Percentiles rank a stretch among this genome's conserved stretches.
Conservation (phyloP, 2,797 vertebrate genomes). For the Cynodonichthys magdalenae region DNA sequence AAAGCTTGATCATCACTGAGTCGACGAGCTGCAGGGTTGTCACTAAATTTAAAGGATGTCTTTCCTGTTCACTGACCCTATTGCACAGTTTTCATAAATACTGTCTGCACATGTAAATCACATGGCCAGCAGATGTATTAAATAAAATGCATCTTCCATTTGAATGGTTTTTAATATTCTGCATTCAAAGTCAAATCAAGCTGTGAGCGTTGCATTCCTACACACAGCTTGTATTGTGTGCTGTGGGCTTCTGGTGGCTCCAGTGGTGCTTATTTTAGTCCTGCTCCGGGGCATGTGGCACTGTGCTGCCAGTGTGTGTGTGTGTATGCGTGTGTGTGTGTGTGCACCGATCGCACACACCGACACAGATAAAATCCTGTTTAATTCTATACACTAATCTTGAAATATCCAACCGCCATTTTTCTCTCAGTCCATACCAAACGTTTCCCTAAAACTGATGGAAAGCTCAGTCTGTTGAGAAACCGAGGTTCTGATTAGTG, state of each 20-base stretch:
- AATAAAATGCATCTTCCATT: slow-evolving; percentile 36
- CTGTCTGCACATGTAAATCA: slow-evolving; percentile 1
- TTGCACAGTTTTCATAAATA: slow-evolving; percentile 50
- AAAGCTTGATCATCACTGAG: slow-evolving; percentile 32
- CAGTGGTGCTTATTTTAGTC: slow-evolving; percentile 59
- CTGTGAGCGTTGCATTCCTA: slow-evolving; percentile 37
- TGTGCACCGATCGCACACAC: slow-evolving; percentile 24
- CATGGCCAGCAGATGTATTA: slow-evolving; percentile 34
- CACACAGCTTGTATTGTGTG: slow-evolving; percentile 41
- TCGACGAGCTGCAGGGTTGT: slow-evolving; percentile 35
- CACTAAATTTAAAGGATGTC: slow-evolving; percentile 37
- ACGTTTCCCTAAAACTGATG: slow-evolving; percentile 30
- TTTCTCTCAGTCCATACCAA: slow-evolving; percentile 28
- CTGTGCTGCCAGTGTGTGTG: slow-evolving; percentile 19
- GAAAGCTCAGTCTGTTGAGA: slow-evolving; percentile 27
- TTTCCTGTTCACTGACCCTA: slow-evolving; percentile 41
- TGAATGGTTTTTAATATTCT: slow-evolving; percentile 32
- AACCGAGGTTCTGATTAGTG: slow-evolving; percentile 28
- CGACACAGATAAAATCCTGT: slow-evolving; percentile 65
- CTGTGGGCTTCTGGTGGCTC: slow-evolving; percentile 41
- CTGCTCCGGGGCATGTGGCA: slow-evolving; percentile 41
- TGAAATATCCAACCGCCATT: slow-evolving; percentile 59
- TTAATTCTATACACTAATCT: slow-evolving; percentile 72
- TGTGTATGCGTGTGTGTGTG: neutral
- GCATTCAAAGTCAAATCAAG: slow-evolving; percentile 41